phyloP scores from a whole-genome alignment of 2,797 vertebrate genomes.

The Avahi laniger region DNA sequence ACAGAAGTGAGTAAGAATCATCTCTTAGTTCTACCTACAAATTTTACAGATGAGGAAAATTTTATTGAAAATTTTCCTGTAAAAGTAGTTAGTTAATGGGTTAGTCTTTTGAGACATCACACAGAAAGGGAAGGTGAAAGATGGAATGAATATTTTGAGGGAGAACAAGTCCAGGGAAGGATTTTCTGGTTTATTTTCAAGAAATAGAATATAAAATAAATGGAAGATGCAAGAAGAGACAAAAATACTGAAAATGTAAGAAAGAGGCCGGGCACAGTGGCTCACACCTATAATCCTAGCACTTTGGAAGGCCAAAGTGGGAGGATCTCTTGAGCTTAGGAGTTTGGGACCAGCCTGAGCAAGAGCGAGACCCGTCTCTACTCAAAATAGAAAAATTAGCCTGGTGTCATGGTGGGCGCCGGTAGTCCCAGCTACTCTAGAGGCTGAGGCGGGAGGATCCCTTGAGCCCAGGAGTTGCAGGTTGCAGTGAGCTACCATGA shows the following conservation, averaged over 20 bases:
- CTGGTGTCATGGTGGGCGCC: not conserved
- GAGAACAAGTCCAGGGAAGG: not conserved
- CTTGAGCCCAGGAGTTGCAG: not conserved
- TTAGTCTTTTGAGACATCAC: not conserved
- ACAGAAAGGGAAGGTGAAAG: not conserved
- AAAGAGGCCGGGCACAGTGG: not conserved
- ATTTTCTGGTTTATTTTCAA: not conserved
- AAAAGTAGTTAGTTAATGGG: slow-evolving; percentile 42
- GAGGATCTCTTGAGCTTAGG: not conserved
- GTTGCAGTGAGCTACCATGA: not conserved
- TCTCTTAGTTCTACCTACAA: slow-evolving; percentile 36
- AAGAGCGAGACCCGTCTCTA: not conserved
- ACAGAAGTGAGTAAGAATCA: not conserved
- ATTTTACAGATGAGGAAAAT: slow-evolving; percentile 45
- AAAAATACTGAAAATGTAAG: not conserved
- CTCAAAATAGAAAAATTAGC: not conserved
- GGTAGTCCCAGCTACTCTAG: not conserved
- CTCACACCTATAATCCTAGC: not conserved
- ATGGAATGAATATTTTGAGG: not conserved
- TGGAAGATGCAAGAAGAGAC: not conserved
- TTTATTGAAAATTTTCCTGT: slow-evolving; percentile 45
- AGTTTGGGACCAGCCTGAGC: not conserved
- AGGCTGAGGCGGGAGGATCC: not conserved
- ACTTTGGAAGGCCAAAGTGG: not conserved
- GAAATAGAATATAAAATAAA: slow-evolving; percentile 5